Conservation (phyloP, 1,140 invertebrate species). For the Chelonus insularis region DNA sequence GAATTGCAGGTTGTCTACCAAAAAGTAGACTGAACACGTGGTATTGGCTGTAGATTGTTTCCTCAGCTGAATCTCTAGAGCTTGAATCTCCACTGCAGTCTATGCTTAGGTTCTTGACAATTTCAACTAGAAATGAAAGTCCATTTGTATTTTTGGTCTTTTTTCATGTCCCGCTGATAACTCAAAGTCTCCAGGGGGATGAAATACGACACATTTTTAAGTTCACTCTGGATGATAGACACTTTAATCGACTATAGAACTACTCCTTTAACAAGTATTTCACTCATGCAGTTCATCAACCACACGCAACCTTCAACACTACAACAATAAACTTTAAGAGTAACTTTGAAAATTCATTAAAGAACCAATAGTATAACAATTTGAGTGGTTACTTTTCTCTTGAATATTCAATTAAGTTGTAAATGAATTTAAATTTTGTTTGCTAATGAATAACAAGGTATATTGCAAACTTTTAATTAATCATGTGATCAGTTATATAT, state of each 20-base stretch:
- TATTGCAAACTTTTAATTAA: too few relatives aligned
- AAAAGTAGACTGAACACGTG: slow-evolving; percentile 23
- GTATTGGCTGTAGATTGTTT: slow-evolving; percentile 24
- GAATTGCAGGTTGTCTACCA: slow-evolving; percentile 29
- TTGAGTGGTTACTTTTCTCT: too few relatives aligned
- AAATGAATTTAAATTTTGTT: too few relatives aligned
- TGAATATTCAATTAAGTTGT: too few relatives aligned
- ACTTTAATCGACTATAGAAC: not conserved
- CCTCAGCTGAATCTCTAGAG: slow-evolving; percentile 8
- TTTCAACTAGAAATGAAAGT: slow-evolving; percentile 23
- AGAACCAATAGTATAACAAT: too few relatives aligned
- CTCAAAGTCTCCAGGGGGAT: not conserved
- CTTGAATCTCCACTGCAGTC: slow-evolving; percentile 16
- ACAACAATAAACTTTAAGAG: too few relatives aligned
- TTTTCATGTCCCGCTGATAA: not conserved
- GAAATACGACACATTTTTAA: not conserved
- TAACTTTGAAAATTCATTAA: too few relatives aligned
- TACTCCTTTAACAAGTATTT: not conserved
- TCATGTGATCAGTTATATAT: too few relatives aligned
- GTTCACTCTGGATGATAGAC: not conserved
- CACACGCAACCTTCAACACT: too few relatives aligned
- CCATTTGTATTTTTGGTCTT: slow-evolving; percentile 4
- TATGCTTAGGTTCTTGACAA: slow-evolving; percentile 20
- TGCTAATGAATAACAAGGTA: too few relatives aligned
- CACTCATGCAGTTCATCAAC: not conserved